Conservation (phyloP, 2,113 vertebrate species). For the Bombycilla garrulus region DNA sequence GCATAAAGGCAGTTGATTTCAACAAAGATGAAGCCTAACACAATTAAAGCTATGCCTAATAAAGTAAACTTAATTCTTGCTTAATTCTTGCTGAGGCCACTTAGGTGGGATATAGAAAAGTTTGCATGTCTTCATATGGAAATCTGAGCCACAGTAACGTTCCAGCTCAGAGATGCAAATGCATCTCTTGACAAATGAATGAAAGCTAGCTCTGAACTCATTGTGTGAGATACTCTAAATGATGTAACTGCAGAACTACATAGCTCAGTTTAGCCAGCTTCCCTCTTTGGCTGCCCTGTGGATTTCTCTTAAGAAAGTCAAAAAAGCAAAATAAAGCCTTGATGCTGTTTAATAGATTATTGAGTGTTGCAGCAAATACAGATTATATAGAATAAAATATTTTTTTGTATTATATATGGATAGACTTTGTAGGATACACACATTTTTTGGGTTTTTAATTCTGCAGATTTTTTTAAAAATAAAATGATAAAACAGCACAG, state of each 20-base stretch:
- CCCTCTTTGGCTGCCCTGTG: neutral
- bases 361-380: neutral
- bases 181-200: neutral
- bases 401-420: neutral
- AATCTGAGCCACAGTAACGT: neutral
- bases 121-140: neutral
- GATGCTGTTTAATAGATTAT: neutral
- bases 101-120: neutral
- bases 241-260: neutral
- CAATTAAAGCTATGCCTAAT: neutral
- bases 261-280: neutral
- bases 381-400: neutral
- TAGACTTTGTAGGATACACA: neutral
- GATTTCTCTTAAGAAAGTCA: neutral
- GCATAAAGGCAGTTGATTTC: neutral
- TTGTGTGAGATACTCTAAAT: neutral
- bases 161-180: neutral
- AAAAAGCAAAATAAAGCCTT: neutral
- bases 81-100: neutral
- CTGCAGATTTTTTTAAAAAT: neutral
- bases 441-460: neutral
- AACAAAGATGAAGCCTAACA: neutral
- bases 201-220: rapidly evolving
- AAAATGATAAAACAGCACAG: neutral
- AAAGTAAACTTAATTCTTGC: neutral